A percentile compares a stretch with the other conserved stretches of the same genome.
Conservation (phyloP, 2,113 vertebrate genomes). For the Alethe castanea region DNA sequence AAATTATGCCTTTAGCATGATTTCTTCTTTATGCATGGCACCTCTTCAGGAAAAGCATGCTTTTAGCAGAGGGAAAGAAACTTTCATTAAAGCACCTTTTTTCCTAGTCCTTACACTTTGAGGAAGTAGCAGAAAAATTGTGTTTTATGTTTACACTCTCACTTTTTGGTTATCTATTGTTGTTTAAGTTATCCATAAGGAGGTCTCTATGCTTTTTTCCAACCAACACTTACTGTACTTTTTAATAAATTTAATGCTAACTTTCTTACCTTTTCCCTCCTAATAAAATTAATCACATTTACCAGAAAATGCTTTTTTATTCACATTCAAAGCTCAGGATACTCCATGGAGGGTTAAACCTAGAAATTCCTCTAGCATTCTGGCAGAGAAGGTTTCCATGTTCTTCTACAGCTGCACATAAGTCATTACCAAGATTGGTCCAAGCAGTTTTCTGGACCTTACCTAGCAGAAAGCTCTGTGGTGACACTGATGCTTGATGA, state of each 20-base stretch:
- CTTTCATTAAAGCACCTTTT: not conserved
- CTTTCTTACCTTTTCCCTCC: not conserved
- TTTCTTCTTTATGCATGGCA: slow-evolving; percentile 8
- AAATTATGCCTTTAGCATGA: not conserved
- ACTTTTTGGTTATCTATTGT: not conserved
- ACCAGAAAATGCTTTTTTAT: not conserved
- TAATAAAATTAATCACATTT: slow-evolving; percentile 5
- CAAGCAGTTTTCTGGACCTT: slow-evolving; percentile 26
- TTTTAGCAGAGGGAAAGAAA: not conserved
- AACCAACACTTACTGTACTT: not conserved
- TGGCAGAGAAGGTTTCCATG: slow-evolving; percentile 38
- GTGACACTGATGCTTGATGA: slow-evolving; percentile 47
- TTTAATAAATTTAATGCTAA: not conserved
- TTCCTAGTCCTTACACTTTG: not conserved
- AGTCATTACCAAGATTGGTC: not conserved
- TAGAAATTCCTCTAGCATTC: slow-evolving; percentile 21
- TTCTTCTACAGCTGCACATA: slow-evolving; percentile 39
- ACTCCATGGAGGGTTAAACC: slow-evolving; percentile 18
- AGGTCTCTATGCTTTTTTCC: not conserved
- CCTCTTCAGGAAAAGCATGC: slow-evolving; percentile 29
- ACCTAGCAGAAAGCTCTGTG: slow-evolving; percentile 28
- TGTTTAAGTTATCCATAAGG: not conserved
- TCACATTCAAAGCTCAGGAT: not conserved
- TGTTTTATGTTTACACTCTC: not conserved
- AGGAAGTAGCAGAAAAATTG: not conserved